Conservation (phyloP, 2,888 invertebrate genomes). For the Plemyria rubiginata region DNA sequence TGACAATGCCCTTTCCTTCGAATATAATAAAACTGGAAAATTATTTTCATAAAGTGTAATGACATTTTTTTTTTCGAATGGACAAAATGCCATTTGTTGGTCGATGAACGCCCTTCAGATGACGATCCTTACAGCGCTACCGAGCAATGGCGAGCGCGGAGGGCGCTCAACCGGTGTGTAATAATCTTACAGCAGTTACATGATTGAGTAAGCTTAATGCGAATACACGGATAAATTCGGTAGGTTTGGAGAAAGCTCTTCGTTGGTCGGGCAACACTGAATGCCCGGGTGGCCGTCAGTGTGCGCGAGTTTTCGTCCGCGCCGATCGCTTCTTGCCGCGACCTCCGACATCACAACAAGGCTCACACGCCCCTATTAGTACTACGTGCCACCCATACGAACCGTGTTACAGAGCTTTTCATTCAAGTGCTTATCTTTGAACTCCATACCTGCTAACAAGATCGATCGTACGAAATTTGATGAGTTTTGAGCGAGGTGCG, state of each 20-base stretch:
- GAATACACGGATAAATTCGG: background rate
- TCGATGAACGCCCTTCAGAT: too few species aligned
- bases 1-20: too few species aligned
- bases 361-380: conserved; percentile 53
- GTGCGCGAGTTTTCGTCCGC: conserved; percentile 74
- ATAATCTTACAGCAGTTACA: too few species aligned
- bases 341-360: conserved; percentile 47
- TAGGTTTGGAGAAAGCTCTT: conserved; percentile 48
- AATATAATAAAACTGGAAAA: too few species aligned
- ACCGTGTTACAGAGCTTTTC: conserved; percentile 41
- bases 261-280: conserved; percentile 61
- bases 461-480: conserved; percentile 1
- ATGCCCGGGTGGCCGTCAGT: conserved; percentile 79
- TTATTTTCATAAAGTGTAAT: too few species aligned
- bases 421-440: conserved; percentile 31
- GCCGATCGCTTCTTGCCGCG: conserved; percentile 62
- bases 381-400: conserved; percentile 52
- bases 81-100: too few species aligned
- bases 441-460: conserved; percentile 7
- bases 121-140: too few species aligned
- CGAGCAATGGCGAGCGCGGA: too few species aligned
- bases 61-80: too few species aligned
- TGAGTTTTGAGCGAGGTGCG: conserved; percentile 14
- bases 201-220: too few species aligned
- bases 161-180: too few species aligned